Evolutionary conservation across 2,888 invertebrate species (phyloP).

Genomic region (Rutpela maculata): DNA sequence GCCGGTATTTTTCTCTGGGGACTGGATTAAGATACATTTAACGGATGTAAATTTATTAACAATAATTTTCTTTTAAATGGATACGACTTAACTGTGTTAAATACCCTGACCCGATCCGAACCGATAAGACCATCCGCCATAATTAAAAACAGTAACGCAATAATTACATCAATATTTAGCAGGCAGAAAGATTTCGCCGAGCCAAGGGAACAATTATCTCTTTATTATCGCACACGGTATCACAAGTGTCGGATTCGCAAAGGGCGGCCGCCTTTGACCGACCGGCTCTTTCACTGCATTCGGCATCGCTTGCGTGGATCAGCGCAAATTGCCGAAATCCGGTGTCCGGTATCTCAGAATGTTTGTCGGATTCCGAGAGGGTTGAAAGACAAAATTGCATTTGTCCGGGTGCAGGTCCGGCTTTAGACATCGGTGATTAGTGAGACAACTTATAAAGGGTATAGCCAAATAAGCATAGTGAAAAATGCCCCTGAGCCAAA

Average conservation of each 20-base stretch:
- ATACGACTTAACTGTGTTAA: background rate
- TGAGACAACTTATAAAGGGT: too few relatives aligned
- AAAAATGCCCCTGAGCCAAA: too few relatives aligned
- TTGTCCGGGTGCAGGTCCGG: background rate
- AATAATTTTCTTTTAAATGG: background rate
- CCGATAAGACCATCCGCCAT: constrained; percentile 18
- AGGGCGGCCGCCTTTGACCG: constrained; percentile 41
- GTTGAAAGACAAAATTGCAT: constrained; percentile 27
- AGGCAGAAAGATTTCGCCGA: constrained; percentile 14
- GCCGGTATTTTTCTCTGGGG: too few relatives aligned
- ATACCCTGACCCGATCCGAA: constrained; percentile 9
- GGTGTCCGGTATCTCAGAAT: constrained; percentile 48
- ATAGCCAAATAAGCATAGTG: too few relatives aligned
- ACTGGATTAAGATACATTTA: too few relatives aligned
- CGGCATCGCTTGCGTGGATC: constrained; percentile 36
- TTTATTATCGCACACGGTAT: constrained; percentile 37
- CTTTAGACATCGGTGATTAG: too few relatives aligned
- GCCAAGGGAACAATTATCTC: constrained; percentile 38
- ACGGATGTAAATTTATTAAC: too few relatives aligned
- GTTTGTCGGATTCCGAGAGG: constrained; percentile 29
- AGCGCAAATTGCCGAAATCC: constrained; percentile 44
- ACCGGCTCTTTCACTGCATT: constrained; percentile 10
- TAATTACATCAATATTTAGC: constrained; percentile 40
- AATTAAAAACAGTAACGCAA: constrained; percentile 42
- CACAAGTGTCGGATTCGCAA: constrained; percentile 43